Base-by-base conservation (phyloP, 2,888 invertebrate species). In the Plagodis pulveraria region DNA sequence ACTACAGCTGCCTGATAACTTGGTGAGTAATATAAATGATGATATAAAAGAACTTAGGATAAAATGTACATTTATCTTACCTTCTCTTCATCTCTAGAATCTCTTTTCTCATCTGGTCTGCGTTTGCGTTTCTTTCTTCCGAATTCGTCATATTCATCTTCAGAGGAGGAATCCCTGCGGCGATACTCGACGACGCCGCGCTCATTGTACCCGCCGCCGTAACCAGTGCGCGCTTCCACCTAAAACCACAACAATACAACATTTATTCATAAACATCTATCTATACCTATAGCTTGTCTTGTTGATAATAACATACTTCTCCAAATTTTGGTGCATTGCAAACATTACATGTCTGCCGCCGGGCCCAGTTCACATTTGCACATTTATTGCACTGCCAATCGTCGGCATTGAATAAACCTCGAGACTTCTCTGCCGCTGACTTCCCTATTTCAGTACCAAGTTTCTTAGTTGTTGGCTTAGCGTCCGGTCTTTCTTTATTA, bases 311-410 rank as follows among this genome's bases (percentile, higher is more conserved):
- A 71, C 98, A 96, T 62, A 98, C 96, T 89, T 99, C 98, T 12
- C 98, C 98, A 85, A 98, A 98, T 89, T 99, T 99, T 0, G 99
- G 99, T 5, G 99, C 98, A 92, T 99, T 99, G 88, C 99, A 99
- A 93, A 99, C 98, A 88, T 99, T 99, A 90, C 99, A 99, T 55
- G 97, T 97, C 78, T 96, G 96, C 56, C 99, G 94, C 66, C 99
- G 94, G 33, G 99, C 99, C 99, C 99, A 99, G 88, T 99, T 99
- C 9, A 99, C 99, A 89, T 99, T 99, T n/a, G 99, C 99, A 92
- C 99, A 99, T 86, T 99, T 99, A 88, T 97, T 98, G 87, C 99
- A 99, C 83, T 99, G 98, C 99, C 99, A 99, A 89, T 99, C 99
- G 85, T 99, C 99, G 41, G 99, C 99, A 88, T 98, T 98, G 86